A percentile compares a stretch with the other conserved stretches of the same genome.
Evolutionary conservation across 2,797 vertebrate species (phyloP).

Genomic region (Lepilemur ruficaudatus): DNA sequence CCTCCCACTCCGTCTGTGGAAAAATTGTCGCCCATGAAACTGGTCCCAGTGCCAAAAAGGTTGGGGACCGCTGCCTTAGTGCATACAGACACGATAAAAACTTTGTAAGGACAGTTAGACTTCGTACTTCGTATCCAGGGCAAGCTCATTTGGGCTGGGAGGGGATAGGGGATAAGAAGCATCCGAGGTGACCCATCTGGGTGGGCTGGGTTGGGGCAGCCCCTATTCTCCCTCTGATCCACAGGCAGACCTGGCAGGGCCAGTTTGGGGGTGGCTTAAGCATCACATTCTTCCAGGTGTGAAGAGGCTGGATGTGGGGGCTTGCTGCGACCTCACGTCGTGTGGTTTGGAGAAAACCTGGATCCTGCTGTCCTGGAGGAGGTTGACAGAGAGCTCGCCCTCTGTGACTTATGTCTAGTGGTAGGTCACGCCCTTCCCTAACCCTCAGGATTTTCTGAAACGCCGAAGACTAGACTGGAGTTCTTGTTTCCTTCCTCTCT

Average conservation of each 20-base stretch:
- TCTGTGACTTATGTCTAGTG: conserved; percentile 96
- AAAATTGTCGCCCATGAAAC: too few species aligned
- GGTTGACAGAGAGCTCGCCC: conserved; percentile 93
- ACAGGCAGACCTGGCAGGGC: too few species aligned
- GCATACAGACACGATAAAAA: too few species aligned
- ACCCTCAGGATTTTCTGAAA: not conserved
- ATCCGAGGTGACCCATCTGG: not conserved
- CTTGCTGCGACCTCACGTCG: conserved; percentile 94
- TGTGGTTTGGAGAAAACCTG: conserved; percentile 97
- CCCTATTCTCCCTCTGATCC: not conserved
- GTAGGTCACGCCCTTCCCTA: conserved; percentile 81
- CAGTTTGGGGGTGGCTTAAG: not conserved
- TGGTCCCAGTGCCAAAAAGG: too few species aligned
- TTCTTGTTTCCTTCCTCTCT: not conserved
- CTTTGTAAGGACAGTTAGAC: not conserved
- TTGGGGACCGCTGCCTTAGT: too few species aligned
- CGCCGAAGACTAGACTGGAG: not conserved
- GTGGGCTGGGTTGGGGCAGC: not conserved
- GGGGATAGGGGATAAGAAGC: not conserved
- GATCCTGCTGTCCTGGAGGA: conserved; percentile 92
- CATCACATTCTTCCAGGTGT: conserved; percentile 85
- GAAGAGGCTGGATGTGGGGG: conserved; percentile 89
- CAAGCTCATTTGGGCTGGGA: not conserved
- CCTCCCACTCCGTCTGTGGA: too few species aligned
- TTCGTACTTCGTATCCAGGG: not conserved